phyloP scores from a whole-genome alignment of 23 tunicate genomes.

The Diplosoma virens region DNA sequence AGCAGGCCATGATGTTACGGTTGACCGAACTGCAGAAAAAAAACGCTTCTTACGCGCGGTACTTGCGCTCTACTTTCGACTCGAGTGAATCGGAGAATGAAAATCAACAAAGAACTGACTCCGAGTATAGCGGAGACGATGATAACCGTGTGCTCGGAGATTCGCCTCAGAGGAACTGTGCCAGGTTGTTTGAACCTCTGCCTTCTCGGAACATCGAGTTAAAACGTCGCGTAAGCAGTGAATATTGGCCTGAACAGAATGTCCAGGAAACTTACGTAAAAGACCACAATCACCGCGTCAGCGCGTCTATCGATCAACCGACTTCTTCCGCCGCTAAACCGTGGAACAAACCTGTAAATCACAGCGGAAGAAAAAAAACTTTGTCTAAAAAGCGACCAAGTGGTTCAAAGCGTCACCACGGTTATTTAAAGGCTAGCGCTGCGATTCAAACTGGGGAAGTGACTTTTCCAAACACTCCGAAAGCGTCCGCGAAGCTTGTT shows the following conservation, averaged over 20 bases:
- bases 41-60: neutral
- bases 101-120: neutral
- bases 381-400: neutral
- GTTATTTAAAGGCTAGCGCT: neutral
- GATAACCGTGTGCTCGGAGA: neutral
- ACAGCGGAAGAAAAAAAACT: neutral
- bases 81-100: neutral
- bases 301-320: neutral
- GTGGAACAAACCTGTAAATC: neutral
- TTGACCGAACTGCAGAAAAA: neutral
- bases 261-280: neutral
- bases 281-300: neutral
- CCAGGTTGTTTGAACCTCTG: neutral
- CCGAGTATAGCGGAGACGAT: constrained; percentile 7
- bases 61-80: neutral
- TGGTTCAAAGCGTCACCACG: neutral
- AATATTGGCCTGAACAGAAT: too few species aligned
- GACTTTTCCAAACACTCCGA: neutral
- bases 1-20: neutral
- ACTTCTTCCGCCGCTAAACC: neutral
- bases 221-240: neutral
- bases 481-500: neutral
- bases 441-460: neutral
- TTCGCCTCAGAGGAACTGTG: neutral
- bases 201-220: neutral